Evolutionary conservation across 2,888 invertebrate genomes (phyloP), one percentile per base, ranked within the genome.

Genomic region (Cantharis lateralis): DNA sequence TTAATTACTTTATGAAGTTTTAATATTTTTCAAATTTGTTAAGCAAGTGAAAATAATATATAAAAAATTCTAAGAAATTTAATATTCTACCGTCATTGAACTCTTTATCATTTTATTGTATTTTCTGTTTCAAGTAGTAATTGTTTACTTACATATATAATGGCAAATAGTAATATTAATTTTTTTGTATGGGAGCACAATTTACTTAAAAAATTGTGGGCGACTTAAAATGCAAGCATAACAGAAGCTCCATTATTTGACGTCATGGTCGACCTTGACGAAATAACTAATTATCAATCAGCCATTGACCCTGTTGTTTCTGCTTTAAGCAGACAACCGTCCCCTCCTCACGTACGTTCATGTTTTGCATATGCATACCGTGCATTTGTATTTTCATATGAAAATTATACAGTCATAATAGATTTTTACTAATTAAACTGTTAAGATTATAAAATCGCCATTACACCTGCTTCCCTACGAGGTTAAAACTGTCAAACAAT

Each of bases 211-310:
- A 63, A 28, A 68, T 69, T 24, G 62, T 32, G 62, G 72, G 48
- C 48, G 20, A 48, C n/a, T 18, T 70, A 13, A 69, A 69, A 63
- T 76, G 72, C 76, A 80, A 72, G 79, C 77, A 78, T 80, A 77
- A 78, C 18, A 73, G 71, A 68, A 79, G 77, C 77, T 75, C 78
- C 80, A 77, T 76, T 76, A 71, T 63, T 78, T 87, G 87, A 87
- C 87, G 87, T 86, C 86, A 86, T 82, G 73, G 75, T 72, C 86
- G 87, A 85, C 87, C 87, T 87, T 87, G 87, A 86, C 83, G 85
- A 86, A 86, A 86, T 86, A 86, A 85, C 85, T 85, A 87, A 86
- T 87, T 87, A 86, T 87, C 87, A 87, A 86, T 86, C 86, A 87
- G 87, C 83, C 87, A 85, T 86, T 87, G 87, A 87, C 87, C 87